These are phyloP conservation scores for Calameuta filiformis DNA, from an alignment of 2,888 invertebrate species.

Conservation along the genomic window DNA sequence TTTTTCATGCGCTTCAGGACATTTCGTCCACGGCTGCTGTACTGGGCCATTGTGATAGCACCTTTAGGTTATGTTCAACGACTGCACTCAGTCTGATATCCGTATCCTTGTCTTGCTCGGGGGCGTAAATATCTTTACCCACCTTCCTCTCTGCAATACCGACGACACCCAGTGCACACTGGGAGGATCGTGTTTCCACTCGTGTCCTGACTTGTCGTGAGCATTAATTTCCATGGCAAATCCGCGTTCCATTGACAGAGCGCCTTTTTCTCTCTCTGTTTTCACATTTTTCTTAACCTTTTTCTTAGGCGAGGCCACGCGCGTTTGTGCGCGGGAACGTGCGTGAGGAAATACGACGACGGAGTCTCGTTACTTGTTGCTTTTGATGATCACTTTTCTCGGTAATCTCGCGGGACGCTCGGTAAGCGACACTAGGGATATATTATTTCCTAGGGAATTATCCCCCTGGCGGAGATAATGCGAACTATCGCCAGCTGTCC, in stretches of 20 bases:
- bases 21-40: not conserved
- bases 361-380: not conserved
- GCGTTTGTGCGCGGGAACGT: not conserved
- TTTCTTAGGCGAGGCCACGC: conserved; percentile 8
- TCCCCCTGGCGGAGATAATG: not conserved
- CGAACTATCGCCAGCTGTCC: not conserved
- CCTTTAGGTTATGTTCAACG: not conserved
- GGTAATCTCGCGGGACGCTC: not conserved
- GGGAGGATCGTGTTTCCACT: conserved; percentile 25
- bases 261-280: not conserved
- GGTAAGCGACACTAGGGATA: not conserved
- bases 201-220: conserved; percentile 24
- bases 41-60: not conserved
- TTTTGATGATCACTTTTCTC: not conserved
- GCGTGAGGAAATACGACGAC: not conserved
- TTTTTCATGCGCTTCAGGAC: not conserved
- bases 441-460: not conserved
- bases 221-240: conserved; percentile 29
- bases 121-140: not conserved
- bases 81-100: not conserved
- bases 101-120: not conserved
- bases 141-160: not conserved
- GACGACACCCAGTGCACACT: not conserved
- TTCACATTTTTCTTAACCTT: not conserved
- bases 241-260: conserved; percentile 11